phyloP scores from a whole-genome alignment of 2,888 invertebrate genomes.

The Physocephala rufipes region DNA sequence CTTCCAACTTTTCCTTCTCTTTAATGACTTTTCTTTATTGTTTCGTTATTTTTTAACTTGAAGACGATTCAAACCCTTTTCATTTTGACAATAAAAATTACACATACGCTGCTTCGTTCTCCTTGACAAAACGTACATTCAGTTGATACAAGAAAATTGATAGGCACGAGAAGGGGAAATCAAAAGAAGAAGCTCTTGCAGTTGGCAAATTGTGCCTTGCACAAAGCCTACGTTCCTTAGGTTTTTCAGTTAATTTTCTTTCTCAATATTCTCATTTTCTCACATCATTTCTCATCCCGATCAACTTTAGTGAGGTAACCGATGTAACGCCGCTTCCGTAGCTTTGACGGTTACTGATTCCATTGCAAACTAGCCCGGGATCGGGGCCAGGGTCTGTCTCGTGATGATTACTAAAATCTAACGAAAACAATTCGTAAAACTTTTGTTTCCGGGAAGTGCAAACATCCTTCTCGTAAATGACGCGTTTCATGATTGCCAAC shows the following conservation, averaged over 20 bases:
- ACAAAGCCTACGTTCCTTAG: neutral
- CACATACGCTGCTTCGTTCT: constrained; percentile 23
- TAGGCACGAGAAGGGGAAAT: neutral
- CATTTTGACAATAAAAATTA: constrained; percentile 16
- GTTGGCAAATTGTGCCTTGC: neutral
- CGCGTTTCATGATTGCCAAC: constrained; percentile 39
- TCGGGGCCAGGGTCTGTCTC: neutral
- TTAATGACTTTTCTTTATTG: neutral
- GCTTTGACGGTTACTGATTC: constrained; percentile 3
- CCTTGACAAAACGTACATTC: neutral
- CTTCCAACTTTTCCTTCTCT: neutral
- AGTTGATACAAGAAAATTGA: neutral
- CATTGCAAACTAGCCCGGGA: neutral
- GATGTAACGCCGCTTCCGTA: neutral
- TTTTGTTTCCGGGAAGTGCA: constrained; percentile 37
- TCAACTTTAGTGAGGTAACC: too few species aligned
- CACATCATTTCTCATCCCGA: too few species aligned
- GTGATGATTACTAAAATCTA: constrained; percentile 2
- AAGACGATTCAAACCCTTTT: neutral
- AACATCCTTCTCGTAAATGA: constrained; percentile 38
- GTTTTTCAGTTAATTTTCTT: too few species aligned
- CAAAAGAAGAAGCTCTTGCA: neutral
- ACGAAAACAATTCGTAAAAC: constrained; percentile 37
- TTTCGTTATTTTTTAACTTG: neutral
- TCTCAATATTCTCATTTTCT: neutral